Conservation (phyloP, 2,797 vertebrate genomes). For the Rallus crepitans region DNA sequence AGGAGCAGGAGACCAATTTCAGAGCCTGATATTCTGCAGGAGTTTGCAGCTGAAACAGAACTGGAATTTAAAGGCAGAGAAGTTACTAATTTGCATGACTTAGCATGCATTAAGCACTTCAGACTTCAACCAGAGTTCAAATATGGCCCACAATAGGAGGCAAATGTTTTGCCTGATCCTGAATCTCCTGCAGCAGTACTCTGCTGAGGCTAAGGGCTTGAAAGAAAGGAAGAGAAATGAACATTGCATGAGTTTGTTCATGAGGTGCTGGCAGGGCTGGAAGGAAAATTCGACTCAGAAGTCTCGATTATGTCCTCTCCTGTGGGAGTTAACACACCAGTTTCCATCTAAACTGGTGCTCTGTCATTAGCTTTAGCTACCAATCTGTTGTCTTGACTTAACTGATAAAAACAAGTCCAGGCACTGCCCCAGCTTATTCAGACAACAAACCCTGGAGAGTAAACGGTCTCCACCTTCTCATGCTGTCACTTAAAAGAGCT, state of each 20-base stretch:
- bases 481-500: neutral
- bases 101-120: fast-evolving
- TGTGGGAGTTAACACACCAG: neutral
- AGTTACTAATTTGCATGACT: neutral
- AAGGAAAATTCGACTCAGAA: neutral
- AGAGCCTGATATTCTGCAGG: neutral
- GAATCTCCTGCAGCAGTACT: neutral
- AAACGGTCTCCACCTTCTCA: fast-evolving
- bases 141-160: fast-evolving
- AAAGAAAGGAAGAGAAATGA: neutral
- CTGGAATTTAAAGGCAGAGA: neutral
- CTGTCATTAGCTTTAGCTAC: neutral
- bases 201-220: neutral
- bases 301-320: neutral
- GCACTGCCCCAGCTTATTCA: neutral
- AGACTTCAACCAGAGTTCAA: neutral
- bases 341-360: neutral
- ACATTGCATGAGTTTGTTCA: neutral
- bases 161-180: neutral
- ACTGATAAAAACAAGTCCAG: neutral
- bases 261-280: neutral
- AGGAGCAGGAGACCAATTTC: neutral
- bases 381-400: neutral
- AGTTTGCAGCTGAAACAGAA: neutral
- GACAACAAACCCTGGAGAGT: neutral